A percentile compares a stretch with the other conserved stretches of the same genome.
Evolutionary conservation across 2,113 vertebrate genomes (phyloP).

Genomic region (Cercocebus atys): DNA sequence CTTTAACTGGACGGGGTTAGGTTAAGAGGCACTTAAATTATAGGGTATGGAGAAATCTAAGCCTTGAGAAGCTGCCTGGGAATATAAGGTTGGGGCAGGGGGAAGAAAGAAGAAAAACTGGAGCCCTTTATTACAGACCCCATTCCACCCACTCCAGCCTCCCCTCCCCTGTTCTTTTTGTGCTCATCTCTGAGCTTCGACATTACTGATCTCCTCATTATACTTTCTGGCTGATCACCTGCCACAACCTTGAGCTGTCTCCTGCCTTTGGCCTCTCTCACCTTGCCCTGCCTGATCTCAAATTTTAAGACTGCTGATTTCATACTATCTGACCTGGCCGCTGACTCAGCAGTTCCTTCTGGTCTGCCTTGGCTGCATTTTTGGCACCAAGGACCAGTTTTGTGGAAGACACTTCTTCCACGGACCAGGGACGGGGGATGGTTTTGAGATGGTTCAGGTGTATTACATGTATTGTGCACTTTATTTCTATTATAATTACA

Average conservation of each 20-base stretch:
- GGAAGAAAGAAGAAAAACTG: not conserved
- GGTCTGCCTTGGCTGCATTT: not conserved
- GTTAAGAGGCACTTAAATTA: not conserved
- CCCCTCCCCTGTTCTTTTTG: not conserved
- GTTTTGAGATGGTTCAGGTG: no score
- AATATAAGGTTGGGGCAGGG: not conserved
- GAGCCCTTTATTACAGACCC: not conserved
- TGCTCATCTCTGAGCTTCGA: not conserved
- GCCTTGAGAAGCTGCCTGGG: not conserved
- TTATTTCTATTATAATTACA: no score
- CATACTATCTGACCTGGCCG: not conserved
- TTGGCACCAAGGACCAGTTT: no score
- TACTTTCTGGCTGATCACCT: not conserved
- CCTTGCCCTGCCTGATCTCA: not conserved
- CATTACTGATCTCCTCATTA: not conserved
- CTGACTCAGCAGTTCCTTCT: not conserved
- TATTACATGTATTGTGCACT: no score
- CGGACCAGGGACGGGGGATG: no score
- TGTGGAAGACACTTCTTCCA: no score
- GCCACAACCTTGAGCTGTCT: not conserved
- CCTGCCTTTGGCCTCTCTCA: not conserved
- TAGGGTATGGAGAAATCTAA: not conserved
- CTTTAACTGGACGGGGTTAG: not conserved
- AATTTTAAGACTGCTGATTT: slow-evolving; percentile 21
- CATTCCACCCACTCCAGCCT: no score